Evolutionary conservation across 2,888 invertebrate genomes (phyloP), one percentile per base, ranked within the genome.

Genomic region (Acronicta aceris): DNA sequence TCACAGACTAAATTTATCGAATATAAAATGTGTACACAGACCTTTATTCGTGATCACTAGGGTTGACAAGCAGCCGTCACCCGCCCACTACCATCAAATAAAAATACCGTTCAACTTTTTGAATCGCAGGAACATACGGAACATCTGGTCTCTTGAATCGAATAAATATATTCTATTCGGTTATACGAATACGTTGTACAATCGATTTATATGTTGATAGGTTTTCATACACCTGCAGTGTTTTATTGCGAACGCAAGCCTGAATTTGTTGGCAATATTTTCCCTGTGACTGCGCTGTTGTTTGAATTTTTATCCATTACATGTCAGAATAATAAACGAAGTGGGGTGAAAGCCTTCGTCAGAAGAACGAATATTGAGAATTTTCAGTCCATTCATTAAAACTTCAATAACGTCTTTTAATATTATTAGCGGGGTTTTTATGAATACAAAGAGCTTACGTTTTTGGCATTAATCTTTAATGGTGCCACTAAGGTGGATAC

Each of bases 191-290:
- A 13, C n/a, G 21, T 33, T 10, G 43, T 21, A 33, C 59, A 63
- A 69, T 54, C 56, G 59, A 74, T 71, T 74, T 49, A 59, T 69
- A 43, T 47, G 55, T 59, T 59, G 56, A 74, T 70, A 56, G 50
- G 43, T 70, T 70, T 70, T 53, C 38, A 50, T 62, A 53, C 41
- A 17, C 25, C 43, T 63, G 52, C 49, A 50, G 45, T 49, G 17
- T 69, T 56, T 27, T 68, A 50, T 45, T 40, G 15, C 30, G 15
- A 7, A 30, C 12, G 5, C 30, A 42, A 8, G 12, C 13, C 17
- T 30, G 38, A 49, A 13, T 42, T n/a, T 40, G 30, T 36, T 17
- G 50, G 25, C 27, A 25, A 49, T 49, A n/a, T 49, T 49, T 49
- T 9, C 9, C 6, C 10, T 36, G 17, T n/a, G 27, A 5, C n/a